These are phyloP conservation scores for Siphonodentalium dalli DNA, from an alignment of 2,888 invertebrate species.

Conservation along the genomic window DNA sequence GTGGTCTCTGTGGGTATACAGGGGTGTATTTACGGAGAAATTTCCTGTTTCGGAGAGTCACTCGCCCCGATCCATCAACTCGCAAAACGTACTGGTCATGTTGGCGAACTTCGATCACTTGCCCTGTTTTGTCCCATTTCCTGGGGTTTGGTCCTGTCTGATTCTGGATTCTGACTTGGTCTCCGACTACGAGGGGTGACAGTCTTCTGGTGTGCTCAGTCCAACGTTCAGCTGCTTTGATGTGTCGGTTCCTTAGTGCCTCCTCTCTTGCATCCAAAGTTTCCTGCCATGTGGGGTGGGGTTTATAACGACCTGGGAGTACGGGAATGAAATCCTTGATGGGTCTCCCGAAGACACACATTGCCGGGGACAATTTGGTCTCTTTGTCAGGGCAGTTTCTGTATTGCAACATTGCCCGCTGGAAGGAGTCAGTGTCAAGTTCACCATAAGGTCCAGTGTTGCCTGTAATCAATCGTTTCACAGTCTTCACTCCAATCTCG, in stretches of 20 bases:
- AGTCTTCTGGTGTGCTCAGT: conserved; percentile 22
- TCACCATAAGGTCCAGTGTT: conserved; percentile 22
- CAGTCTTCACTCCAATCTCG: conserved; percentile 30
- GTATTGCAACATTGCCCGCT: conserved; percentile 28
- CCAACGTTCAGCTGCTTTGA: conserved; percentile 21
- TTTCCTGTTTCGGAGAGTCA: conserved; percentile 26
- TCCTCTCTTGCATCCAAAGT: conserved; percentile 11
- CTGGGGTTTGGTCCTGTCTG: conserved; percentile 18
- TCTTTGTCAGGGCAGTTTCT: conserved; percentile 28
- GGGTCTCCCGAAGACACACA: conserved; percentile 30
- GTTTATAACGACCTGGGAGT: conserved; percentile 19
- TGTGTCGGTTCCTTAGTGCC: conserved; percentile 19
- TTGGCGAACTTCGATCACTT: conserved; percentile 25
- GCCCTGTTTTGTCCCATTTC: conserved; percentile 27
- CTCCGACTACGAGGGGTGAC: conserved; percentile 26
- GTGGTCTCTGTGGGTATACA: too few species aligned
- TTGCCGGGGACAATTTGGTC: conserved; percentile 33
- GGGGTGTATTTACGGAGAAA: conserved; percentile 26
- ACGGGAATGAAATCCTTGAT: conserved; percentile 29
- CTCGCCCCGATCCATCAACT: conserved; percentile 29
- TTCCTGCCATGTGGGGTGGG: conserved; percentile 27
- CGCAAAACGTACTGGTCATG: conserved; percentile 28
- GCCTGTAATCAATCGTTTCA: conserved; percentile 31
- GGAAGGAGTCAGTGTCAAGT: conserved; percentile 26
- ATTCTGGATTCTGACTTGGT: conserved; percentile 30